These are phyloP conservation scores for Nannoperca obscura DNA, from an alignment of 2,797 vertebrate genomes.

Conservation along the genomic window DNA sequence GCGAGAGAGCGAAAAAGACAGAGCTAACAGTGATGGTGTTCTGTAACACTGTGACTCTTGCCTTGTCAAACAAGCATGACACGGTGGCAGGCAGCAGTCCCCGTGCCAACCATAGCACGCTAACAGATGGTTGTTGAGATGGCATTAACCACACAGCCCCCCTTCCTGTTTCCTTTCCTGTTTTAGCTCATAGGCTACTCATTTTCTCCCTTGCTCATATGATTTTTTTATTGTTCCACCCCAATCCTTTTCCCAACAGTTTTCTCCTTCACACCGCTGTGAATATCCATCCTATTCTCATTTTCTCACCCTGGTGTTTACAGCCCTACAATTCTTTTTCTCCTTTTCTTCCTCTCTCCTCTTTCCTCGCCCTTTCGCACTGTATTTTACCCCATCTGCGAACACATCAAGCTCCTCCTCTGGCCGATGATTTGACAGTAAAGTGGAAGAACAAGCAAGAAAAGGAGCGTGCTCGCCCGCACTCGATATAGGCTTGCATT, in stretches of 20 bases:
- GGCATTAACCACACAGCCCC: constrained; percentile 57
- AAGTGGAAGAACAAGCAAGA: constrained; percentile 33
- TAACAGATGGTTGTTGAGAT: constrained; percentile 77
- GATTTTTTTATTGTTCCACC: constrained; percentile 34
- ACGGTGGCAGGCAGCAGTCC: constrained; percentile 64
- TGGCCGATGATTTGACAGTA: constrained; percentile 44
- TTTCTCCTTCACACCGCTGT: neutral
- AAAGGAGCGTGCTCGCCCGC: neutral
- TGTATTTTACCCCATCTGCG: constrained; percentile 38
- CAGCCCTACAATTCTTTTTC: neutral
- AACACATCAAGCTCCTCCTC: constrained; percentile 41
- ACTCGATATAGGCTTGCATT: constrained; percentile 10
- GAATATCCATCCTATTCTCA: constrained; percentile 12
- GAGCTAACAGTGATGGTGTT: constrained; percentile 22
- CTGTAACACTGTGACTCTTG: constrained; percentile 44
- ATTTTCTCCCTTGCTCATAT: constrained; percentile 28
- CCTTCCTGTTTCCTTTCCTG: constrained; percentile 31
- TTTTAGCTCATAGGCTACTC: constrained; percentile 38
- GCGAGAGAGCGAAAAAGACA: constrained; percentile 28
- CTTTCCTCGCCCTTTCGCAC: constrained; percentile 32
- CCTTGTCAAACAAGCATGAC: constrained; percentile 71
- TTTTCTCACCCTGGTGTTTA: constrained; percentile 17
- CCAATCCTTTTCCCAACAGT: constrained; percentile 9
- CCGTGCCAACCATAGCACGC: constrained; percentile 71
- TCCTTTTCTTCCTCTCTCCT: constrained; percentile 13